Evolutionary conservation across 2,113 vertebrate genomes (phyloP), one percentile per base, ranked within the genome.

Genomic region (Gasterosteus nipponicus): DNA sequence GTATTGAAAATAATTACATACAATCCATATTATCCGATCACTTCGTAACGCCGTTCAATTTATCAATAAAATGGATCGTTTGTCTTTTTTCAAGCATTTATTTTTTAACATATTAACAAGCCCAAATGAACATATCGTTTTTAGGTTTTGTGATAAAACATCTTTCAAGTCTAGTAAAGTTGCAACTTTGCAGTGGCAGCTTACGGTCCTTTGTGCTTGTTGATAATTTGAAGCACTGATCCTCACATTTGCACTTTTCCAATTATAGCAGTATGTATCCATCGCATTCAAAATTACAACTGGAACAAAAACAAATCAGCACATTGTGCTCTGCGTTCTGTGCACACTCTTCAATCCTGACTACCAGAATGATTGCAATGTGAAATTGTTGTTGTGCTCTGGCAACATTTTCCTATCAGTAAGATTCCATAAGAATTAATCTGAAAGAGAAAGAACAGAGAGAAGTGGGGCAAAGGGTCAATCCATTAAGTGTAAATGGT

Each of bases 401-500:
- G 31, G 73, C 63, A 39, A 53, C 26, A 42, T 71, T 73, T 69
- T 78, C 49, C 38, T 22, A 47, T 81, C 75, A 65, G 67, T 78
- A 64, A 53, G 39, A 39, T 61, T 62, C 41, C 15, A 7, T n/a
- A 53, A 69, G 38, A 67, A 56, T 35, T 57, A 64, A 64, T 73
- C 75, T 75, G 65, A 53, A 2, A 38, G 22, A 80, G 15, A 46
- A 68, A 67, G 53, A 74, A 15, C 56, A 60, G 16, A 69, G 39
- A 64, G 61, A 69, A 44, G 56, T 58, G 54, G 73, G 72, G 66
- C 44, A 35, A 31, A 7, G 61, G 68, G 78, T 31, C 53, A 62
- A 80, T 79, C 83, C 78, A 57, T 70, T 56, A 58, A 72, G 59
- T 57, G 46, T 61, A 14, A 47, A 69, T n/a, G 19, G 39, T 60